Percentiles rank a stretch among this genome's conserved stretches.
Conservation (phyloP, 2,888 invertebrate genomes). For the Drosophila quasianomalipes region DNA sequence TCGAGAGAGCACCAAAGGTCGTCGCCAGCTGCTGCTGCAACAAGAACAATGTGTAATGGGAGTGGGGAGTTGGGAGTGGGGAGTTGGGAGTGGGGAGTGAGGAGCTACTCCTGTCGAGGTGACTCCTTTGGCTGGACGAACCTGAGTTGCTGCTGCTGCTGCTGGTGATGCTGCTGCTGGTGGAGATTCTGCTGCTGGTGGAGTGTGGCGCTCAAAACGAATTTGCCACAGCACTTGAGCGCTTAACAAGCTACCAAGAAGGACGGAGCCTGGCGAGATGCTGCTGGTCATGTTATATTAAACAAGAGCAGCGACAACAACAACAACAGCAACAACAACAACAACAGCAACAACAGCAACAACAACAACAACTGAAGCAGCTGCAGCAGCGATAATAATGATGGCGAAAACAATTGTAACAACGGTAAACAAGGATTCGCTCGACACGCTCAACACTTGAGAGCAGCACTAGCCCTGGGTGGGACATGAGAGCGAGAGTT, state of each 20-base stretch:
- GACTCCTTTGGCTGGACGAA: conserved; percentile 54
- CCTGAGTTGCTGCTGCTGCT: conserved; percentile 1
- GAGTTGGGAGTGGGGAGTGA: neutral
- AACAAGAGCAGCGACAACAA: conserved; percentile 36
- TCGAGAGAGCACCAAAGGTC: conserved; percentile 51
- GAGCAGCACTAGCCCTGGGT: conserved; percentile 21
- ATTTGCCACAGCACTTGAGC: conserved; percentile 82
- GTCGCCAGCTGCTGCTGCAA: conserved; percentile 55
- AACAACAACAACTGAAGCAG: neutral
- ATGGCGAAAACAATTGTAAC: conserved; percentile 78
- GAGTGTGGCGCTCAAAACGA: conserved; percentile 79
- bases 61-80: neutral
- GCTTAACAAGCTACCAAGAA: conserved; percentile 73
- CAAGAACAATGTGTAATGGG: conserved; percentile 20
- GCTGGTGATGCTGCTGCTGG: neutral
- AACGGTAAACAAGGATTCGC: conserved; percentile 81
- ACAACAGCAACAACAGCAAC: neutral
- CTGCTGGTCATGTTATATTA: conserved; percentile 62
- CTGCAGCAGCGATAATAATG: conserved; percentile 70
- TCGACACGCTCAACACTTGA: conserved; percentile 78
- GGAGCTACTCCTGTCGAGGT: conserved; percentile 6
- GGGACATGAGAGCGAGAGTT: conserved; percentile 22
- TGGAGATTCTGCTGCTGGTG: neutral
- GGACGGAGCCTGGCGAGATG: conserved; percentile 48
- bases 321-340: conserved; percentile 13